Conservation (phyloP, 2,113 vertebrate genomes). For the Gasterosteus aculeatus region DNA sequence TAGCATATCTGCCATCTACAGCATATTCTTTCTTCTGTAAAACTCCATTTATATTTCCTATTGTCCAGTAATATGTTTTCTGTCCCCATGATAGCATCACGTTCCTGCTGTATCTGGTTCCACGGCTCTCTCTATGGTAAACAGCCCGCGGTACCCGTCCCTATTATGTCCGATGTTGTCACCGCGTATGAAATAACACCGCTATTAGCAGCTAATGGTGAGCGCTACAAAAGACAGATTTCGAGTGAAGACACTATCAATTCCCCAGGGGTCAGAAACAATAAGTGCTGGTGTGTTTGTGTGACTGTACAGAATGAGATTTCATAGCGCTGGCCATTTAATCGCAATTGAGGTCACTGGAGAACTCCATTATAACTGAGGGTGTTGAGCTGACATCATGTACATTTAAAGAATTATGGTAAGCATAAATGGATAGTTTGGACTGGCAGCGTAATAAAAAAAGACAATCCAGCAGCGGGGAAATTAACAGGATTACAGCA, state of each 20-base stretch:
- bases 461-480: too few relatives aligned
- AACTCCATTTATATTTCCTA: slow-evolving; percentile 14
- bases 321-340: slow-evolving; percentile 36
- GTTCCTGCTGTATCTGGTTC: slow-evolving; percentile 34
- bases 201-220: slow-evolving; percentile 72
- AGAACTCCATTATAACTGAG: slow-evolving; percentile 16
- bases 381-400: slow-evolving; percentile 5
- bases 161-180: slow-evolving; percentile 63
- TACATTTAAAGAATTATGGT: slow-evolving; percentile 26
- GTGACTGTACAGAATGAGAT: slow-evolving; percentile 7
- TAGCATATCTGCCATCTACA: slow-evolving; percentile 15
- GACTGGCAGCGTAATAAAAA: slow-evolving; percentile 19
- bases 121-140: slow-evolving; percentile 49
- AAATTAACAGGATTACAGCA: too few relatives aligned
- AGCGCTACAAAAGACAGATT: slow-evolving; percentile 59
- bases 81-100: slow-evolving; percentile 43
- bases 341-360: slow-evolving; percentile 46
- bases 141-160: slow-evolving; percentile 58
- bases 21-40: neutral
- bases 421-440: slow-evolving; percentile 28
- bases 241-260: slow-evolving; percentile 41
- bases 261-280: slow-evolving; percentile 46
- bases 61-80: slow-evolving; percentile 33
- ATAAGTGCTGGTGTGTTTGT: slow-evolving; percentile 10
- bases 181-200: slow-evolving; percentile 65